These are phyloP conservation scores for Danaus chrysippus DNA, from an alignment of 2,888 invertebrate species.

Conservation along the genomic window DNA sequence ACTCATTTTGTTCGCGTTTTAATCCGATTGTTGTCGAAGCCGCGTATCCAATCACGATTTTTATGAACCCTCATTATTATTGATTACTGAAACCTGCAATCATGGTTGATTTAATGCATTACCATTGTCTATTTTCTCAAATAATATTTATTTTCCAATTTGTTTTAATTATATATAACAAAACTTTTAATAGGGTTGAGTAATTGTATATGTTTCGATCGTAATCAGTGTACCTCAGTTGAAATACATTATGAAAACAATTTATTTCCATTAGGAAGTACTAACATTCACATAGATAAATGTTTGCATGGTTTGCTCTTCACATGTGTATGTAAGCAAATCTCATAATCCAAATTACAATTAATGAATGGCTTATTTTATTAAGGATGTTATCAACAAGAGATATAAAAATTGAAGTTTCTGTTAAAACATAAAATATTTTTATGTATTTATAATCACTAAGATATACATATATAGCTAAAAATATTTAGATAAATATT, in stretches of 20 bases:
- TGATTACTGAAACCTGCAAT: conserved; percentile 46
- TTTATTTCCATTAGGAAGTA: neutral
- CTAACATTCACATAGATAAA: neutral
- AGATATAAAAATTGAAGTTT: too few species aligned
- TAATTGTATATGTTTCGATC: neutral
- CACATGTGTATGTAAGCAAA: too few species aligned
- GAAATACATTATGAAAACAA: neutral
- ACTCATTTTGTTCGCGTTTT: conserved; percentile 48
- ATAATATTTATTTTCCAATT: conserved; percentile 2
- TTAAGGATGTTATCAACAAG: too few species aligned
- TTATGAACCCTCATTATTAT: conserved; percentile 67
- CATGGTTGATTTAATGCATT: conserved; percentile 26
- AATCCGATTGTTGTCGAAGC: conserved; percentile 55
- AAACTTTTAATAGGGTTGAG: neutral
- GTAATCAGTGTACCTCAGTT: conserved; percentile 5
- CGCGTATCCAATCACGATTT: conserved; percentile 59
- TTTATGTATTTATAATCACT: too few species aligned
- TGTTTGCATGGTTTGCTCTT: neutral
- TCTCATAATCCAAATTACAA: too few species aligned
- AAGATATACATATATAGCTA: too few species aligned
- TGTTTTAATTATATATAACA: neutral
- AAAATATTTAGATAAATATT: too few species aligned
- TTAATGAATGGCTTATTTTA: too few species aligned
- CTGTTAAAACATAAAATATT: too few species aligned
- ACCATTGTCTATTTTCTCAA: conserved; percentile 13